phyloP scores from a whole-genome alignment of 2,888 invertebrate genomes.

The Oconnorella tubifera region DNA sequence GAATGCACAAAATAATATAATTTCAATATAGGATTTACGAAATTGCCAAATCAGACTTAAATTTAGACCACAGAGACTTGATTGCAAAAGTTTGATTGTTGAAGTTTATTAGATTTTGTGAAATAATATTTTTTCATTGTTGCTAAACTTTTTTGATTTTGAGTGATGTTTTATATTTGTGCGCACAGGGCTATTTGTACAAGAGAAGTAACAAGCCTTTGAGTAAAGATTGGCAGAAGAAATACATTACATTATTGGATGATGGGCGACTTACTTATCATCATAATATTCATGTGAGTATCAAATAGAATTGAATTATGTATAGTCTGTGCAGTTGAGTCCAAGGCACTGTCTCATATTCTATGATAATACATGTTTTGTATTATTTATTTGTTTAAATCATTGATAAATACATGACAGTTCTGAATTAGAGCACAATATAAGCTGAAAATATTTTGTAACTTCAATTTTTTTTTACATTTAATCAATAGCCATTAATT shows the following conservation, averaged over 20 bases:
- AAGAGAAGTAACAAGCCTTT: slow-evolving; percentile 80
- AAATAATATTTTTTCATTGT: too few species aligned
- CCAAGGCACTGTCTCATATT: too few species aligned
- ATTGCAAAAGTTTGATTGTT: too few species aligned
- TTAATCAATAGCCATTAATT: too few species aligned
- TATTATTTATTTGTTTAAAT: neutral
- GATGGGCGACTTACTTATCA: slow-evolving; percentile 24
- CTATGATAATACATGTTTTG: neutral
- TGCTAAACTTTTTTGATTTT: too few species aligned
- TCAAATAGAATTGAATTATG: too few species aligned
- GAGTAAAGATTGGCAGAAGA: slow-evolving; percentile 99
- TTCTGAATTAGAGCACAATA: neutral
- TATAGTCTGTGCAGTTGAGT: too few species aligned
- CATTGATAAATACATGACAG: neutral
- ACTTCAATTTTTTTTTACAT: neutral
- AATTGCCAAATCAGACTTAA: too few species aligned
- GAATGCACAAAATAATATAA: neutral
- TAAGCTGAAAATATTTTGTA: neutral
- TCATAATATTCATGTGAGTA: slow-evolving; percentile 17
- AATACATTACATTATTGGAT: slow-evolving; percentile 63
- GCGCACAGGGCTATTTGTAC: slow-evolving; percentile 78
- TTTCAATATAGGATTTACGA: neutral
- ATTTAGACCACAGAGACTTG: too few species aligned
- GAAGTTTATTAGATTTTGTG: too few species aligned
- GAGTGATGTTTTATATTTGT: too few species aligned